These are phyloP conservation scores for Nannoperca obscura DNA, from an alignment of 2,797 vertebrate species.

Conservation along the genomic window DNA sequence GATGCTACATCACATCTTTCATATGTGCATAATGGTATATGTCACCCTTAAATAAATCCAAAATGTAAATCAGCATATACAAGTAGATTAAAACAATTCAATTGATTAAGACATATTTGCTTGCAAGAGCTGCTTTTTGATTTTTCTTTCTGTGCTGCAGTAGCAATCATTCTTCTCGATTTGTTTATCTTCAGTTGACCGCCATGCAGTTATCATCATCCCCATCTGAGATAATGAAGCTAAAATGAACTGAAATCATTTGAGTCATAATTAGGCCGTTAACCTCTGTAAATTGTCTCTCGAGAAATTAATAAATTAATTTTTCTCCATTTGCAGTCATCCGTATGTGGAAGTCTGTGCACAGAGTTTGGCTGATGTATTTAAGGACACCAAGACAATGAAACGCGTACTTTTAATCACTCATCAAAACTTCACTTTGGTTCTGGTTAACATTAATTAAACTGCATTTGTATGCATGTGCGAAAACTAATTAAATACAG, in stretches of 20 bases:
- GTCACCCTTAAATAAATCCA: too few species aligned
- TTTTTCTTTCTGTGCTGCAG: conserved; percentile 1
- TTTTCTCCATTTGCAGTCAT: not conserved
- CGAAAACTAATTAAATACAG: conserved; percentile 16
- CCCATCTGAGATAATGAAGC: not conserved
- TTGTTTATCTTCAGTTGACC: not conserved
- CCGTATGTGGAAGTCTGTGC: not conserved
- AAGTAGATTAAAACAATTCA: not conserved
- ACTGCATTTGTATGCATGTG: conserved; percentile 16
- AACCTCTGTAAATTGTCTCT: not conserved
- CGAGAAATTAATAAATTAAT: not conserved
- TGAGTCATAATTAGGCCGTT: not conserved
- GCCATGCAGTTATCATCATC: not conserved
- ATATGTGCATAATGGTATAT: not conserved
- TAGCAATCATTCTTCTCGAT: not conserved
- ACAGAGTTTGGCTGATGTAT: conserved; percentile 1
- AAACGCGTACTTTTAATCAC: conserved; percentile 4
- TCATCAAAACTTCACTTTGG: not conserved
- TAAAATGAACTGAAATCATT: not conserved
- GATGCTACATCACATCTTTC: not conserved
- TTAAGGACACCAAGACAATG: not conserved
- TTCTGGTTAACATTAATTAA: conserved; percentile 7
- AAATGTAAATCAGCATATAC: not conserved
- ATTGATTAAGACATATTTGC: not conserved
- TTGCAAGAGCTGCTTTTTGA: not conserved